Evolutionary conservation across 1,140 invertebrate genomes (phyloP).

Genomic region (Drosophila baimaii): DNA sequence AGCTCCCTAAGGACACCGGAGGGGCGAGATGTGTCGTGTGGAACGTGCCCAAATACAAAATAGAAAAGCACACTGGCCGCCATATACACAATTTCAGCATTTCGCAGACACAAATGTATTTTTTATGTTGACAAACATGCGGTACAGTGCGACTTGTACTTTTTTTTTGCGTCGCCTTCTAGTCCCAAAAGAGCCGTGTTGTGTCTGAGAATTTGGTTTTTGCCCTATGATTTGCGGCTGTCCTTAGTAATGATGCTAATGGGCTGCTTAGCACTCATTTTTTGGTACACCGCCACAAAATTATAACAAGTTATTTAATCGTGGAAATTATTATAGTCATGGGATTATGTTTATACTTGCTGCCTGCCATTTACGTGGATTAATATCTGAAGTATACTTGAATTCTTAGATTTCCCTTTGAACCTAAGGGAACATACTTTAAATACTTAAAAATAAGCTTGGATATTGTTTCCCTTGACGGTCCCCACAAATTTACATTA

Average conservation of each 20-base stretch:
- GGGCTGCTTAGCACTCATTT: conserved; percentile 57
- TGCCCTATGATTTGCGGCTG: conserved; percentile 47
- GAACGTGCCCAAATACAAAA: conserved; percentile 31
- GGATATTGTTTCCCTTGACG: neutral
- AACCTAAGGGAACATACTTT: neutral
- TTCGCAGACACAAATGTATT: conserved; percentile 69
- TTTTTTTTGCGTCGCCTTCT: conserved; percentile 25
- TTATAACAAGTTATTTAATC: neutral
- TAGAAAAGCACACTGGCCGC: conserved; percentile 17
- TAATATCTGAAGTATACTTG: neutral
- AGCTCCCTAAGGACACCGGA: conserved; percentile 57
- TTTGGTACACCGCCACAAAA: conserved; percentile 35
- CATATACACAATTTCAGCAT: conserved; percentile 56
- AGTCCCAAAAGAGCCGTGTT: conserved; percentile 54
- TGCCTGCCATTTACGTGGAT: neutral
- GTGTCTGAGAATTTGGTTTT: conserved; percentile 30
- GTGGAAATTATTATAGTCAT: too few relatives aligned
- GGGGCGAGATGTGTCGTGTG: neutral
- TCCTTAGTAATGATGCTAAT: conserved; percentile 60
- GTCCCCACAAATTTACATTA: neutral
- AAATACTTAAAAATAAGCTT: neutral
- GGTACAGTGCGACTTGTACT: conserved; percentile 24
- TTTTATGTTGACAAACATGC: conserved; percentile 68
- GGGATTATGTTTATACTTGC: neutral
- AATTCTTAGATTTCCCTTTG: neutral